Evolutionary conservation across 2,888 invertebrate species (phyloP).

Genomic region (Nomada hirtipes): DNA sequence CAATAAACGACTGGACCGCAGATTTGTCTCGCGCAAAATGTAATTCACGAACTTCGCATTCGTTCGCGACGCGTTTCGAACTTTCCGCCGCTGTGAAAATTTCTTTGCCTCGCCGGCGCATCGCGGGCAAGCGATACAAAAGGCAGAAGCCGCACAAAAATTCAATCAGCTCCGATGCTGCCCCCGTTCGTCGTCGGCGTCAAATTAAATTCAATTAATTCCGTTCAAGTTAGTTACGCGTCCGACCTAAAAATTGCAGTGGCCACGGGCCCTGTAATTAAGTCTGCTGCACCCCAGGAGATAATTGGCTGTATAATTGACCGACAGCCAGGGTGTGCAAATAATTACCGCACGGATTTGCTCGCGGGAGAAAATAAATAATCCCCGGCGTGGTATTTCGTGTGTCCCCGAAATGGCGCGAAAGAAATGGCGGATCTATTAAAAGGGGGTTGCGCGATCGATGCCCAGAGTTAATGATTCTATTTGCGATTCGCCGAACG

Average conservation of each 20-base stretch:
- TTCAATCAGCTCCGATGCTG: conserved; percentile 51
- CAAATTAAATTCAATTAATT: conserved; percentile 70
- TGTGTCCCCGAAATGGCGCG: not conserved
- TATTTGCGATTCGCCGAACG: not conserved
- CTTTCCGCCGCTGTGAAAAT: not conserved
- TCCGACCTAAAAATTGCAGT: conserved; percentile 53
- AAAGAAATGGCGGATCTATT: conserved; percentile 10
- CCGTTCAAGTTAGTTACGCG: conserved; percentile 56
- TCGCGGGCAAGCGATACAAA: not conserved
- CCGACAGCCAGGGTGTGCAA: conserved; percentile 39
- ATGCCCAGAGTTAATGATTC: not conserved
- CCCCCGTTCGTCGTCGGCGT: conserved; percentile 8
- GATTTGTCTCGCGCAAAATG: not conserved
- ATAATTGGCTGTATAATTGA: conserved; percentile 69
- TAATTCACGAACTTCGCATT: not conserved
- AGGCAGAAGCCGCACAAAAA: conserved; percentile 48
- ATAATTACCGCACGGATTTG: conserved; percentile 35
- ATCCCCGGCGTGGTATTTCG: conserved; percentile 24
- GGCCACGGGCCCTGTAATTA: conserved; percentile 53
- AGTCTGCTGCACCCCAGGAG: conserved; percentile 49
- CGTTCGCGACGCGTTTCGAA: conserved; percentile 6
- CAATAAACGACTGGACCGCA: not conserved
- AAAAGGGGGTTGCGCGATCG: conserved; percentile 12
- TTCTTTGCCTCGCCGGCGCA: not conserved
- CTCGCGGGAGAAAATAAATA: conserved; percentile 39